These are phyloP conservation scores for Drosophila suzukii DNA, from an alignment of 1,140 invertebrate species.

Conservation along the genomic window DNA sequence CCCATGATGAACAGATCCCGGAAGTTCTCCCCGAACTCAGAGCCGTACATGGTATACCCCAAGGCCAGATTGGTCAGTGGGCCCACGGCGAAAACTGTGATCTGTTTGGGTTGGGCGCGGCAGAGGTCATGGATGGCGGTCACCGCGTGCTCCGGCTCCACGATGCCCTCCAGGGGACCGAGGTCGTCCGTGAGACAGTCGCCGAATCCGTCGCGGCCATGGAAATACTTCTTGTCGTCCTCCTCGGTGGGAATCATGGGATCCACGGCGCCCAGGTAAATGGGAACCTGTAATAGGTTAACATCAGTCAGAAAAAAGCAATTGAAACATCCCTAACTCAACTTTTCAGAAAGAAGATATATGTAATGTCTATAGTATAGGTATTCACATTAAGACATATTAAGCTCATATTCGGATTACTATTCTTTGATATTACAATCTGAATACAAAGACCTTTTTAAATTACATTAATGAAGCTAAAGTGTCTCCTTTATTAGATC, in stretches of 20 bases:
- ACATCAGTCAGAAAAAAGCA: background rate
- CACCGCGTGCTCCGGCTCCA: constrained; percentile 68
- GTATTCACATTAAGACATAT: no score
- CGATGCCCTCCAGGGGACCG: constrained; percentile 39
- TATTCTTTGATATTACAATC: no score
- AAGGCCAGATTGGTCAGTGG: constrained; percentile 92
- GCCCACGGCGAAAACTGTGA: constrained; percentile 88
- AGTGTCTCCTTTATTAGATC: background rate
- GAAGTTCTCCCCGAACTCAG: constrained; percentile 87
- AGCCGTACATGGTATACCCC: constrained; percentile 88
- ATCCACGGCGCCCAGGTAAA: constrained; percentile 87
- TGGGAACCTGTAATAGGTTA: constrained; percentile 86
- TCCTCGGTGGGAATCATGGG: constrained; percentile 84
- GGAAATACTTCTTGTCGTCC: constrained; percentile 64
- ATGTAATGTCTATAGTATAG: no score
- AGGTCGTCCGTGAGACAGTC: constrained; percentile 80
- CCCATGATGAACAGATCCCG: constrained; percentile 91
- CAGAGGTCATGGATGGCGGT: constrained; percentile 85
- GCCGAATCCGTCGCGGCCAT: constrained; percentile 89
- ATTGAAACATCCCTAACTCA: no score
- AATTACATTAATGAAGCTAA: background rate
- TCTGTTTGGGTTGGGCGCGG: constrained; percentile 80
- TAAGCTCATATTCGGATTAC: no score
- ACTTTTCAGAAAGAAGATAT: background rate
- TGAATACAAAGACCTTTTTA: background rate